phyloP scores from a whole-genome alignment of 2,113 vertebrate species.

The Syrmaticus mikado region DNA sequence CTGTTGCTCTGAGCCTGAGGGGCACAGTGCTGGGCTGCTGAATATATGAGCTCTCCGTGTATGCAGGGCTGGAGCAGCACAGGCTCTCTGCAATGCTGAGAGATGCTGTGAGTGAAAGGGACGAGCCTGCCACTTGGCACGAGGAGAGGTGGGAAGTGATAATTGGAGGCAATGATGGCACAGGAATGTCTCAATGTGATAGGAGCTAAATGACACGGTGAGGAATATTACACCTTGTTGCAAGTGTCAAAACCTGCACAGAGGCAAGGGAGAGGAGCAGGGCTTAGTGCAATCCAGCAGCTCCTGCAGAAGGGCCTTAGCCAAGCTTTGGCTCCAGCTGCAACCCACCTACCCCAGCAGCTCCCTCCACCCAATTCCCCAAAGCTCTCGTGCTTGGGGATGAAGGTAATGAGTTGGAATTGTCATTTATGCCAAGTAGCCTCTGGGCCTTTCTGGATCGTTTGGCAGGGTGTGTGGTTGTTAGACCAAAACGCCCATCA shows the following conservation, averaged over 20 bases:
- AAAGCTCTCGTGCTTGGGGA: neutral
- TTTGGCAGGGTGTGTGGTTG: neutral
- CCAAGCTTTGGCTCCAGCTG: neutral
- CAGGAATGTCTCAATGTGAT: neutral
- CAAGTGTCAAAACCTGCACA: neutral
- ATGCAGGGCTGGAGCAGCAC: neutral
- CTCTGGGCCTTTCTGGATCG: fast-evolving
- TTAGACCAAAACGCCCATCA: neutral
- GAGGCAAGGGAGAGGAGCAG: neutral
- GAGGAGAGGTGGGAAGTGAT: neutral
- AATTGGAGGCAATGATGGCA: neutral
- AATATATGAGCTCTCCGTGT: neutral
- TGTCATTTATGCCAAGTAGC: fast-evolving
- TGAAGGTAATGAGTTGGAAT: neutral
- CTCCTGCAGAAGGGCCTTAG: neutral
- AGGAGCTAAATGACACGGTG: neutral
- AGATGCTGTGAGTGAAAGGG: neutral
- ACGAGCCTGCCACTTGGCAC: neutral
- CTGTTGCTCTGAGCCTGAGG: neutral
- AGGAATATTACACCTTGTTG: neutral
- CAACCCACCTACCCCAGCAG: fast-evolving
- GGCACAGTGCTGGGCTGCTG: neutral
- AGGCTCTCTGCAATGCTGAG: neutral
- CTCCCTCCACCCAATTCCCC: neutral
- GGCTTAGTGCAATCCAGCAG: neutral